A percentile compares a stretch with the other conserved stretches of the same genome.
These are phyloP conservation scores for Leptarthrus brevirostris DNA, from an alignment of 2,888 invertebrate genomes.

Conservation along the genomic window DNA sequence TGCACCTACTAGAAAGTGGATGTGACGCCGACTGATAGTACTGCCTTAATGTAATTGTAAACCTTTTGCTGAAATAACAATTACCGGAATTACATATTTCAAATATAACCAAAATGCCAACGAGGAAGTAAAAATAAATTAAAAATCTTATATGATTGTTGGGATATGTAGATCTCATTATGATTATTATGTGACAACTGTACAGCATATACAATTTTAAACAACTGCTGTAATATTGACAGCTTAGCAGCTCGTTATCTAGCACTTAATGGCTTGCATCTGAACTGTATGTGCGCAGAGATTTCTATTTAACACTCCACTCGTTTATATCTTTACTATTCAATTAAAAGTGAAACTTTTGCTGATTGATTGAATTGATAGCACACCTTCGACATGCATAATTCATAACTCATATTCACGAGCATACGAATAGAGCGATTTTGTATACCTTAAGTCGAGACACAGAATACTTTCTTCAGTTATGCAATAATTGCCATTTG, in stretches of 20 bases:
- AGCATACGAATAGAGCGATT: neutral
- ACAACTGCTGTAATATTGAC: neutral
- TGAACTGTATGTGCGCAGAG: no score
- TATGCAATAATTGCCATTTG: neutral
- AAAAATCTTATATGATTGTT: no score
- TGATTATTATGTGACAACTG: neutral
- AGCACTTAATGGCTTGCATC: no score
- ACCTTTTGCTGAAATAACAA: no score
- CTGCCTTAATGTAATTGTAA: no score
- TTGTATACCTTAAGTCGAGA: neutral
- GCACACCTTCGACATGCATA: conserved; percentile 25
- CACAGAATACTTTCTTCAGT: neutral
- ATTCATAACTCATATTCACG: conserved; percentile 18
- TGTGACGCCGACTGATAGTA: no score
- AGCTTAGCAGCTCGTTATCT: neutral
- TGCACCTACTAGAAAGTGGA: no score
- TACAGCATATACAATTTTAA: neutral
- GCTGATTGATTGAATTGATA: conserved; percentile 17
- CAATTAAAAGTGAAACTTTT: conserved; percentile 28
- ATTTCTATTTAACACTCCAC: no score
- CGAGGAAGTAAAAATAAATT: no score
- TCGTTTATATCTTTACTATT: neutral
- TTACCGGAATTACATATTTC: no score
- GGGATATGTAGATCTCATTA: no score
- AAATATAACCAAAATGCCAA: no score